Evolutionary conservation across 2,888 invertebrate species (phyloP).

Genomic region (Caenorhabditis virilis): DNA sequence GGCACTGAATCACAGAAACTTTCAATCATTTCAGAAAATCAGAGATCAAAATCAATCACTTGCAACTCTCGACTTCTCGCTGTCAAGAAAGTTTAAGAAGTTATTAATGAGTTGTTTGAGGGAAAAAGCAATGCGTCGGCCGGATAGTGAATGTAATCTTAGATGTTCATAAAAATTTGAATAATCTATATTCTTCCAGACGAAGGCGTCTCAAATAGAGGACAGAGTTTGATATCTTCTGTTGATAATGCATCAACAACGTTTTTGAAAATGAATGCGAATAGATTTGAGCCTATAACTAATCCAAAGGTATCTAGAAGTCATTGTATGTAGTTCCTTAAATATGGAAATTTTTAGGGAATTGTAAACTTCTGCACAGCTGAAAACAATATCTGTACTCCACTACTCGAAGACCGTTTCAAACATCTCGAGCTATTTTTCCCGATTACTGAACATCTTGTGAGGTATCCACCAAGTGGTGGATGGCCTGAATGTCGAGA

Average conservation of each 20-base stretch:
- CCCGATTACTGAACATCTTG: slow-evolving; percentile 38
- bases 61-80: slow-evolving; percentile 30
- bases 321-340: background rate
- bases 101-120: slow-evolving; percentile 25
- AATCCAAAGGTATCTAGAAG: slow-evolving; percentile 14
- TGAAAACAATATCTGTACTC: slow-evolving; percentile 56
- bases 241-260: slow-evolving; percentile 34
- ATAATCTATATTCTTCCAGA: slow-evolving; percentile 7
- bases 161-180: background rate
- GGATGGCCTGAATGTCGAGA: slow-evolving; percentile 43
- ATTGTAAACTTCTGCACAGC: slow-evolving; percentile 58
- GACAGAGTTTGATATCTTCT: slow-evolving; percentile 25
- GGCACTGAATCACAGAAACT: background rate
- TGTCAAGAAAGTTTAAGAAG: slow-evolving; percentile 31
- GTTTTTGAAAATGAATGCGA: slow-evolving; percentile 37
- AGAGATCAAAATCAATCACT: slow-evolving; percentile 20
- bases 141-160: background rate
- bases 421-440: slow-evolving; percentile 37
- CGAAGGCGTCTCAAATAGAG: slow-evolving; percentile 23
- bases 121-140: slow-evolving; percentile 21
- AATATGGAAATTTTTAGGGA: slow-evolving; percentile 28
- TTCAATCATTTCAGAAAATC: slow-evolving; percentile 20
- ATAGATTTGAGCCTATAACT: slow-evolving; percentile 29
- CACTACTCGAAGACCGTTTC: slow-evolving; percentile 47
- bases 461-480: slow-evolving; percentile 49